Percentiles rank a stretch among this genome's conserved stretches.
Conservation (phyloP, 2,797 vertebrate genomes). For the Hemibagrus guttatus region DNA sequence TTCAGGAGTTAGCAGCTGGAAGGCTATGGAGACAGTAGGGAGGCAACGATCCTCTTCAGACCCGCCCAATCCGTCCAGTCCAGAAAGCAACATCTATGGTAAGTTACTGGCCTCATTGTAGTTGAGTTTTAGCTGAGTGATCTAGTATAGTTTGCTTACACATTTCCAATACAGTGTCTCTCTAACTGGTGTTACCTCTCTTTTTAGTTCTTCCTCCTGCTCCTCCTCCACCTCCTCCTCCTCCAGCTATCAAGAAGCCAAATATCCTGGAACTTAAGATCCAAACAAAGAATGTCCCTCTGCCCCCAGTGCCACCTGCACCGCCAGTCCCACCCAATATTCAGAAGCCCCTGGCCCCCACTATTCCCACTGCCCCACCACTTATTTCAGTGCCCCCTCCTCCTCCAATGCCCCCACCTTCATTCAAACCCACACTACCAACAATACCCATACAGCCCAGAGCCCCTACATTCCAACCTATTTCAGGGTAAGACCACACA, state of each 20-base stretch:
- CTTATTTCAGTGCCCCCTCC: conserved; percentile 52
- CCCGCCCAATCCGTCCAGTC: conserved; percentile 82
- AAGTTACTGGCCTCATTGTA: conserved; percentile 62
- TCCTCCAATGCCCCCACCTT: conserved; percentile 45
- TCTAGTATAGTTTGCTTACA: background rate
- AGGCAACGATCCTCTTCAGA: conserved; percentile 93
- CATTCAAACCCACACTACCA: conserved; percentile 39
- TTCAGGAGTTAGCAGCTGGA: conserved; percentile 73
- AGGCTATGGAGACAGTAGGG: conserved; percentile 79
- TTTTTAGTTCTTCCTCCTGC: conserved; percentile 66
- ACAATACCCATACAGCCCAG: conserved; percentile 37
- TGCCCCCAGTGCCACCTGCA: conserved; percentile 62
- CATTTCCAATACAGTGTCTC: background rate
- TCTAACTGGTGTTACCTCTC: conserved; percentile 10
- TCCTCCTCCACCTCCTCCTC: conserved; percentile 65
- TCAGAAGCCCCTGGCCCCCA: background rate
- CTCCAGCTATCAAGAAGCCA: conserved; percentile 76
- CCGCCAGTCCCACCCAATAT: background rate
- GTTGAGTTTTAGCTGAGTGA: background rate
- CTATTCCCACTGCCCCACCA: conserved; percentile 29
- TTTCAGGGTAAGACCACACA: conserved; percentile 47
- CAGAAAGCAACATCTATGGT: conserved; percentile 86
- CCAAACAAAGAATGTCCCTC: conserved; percentile 66
- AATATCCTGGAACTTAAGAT: conserved; percentile 74
- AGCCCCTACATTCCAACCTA: conserved; percentile 71